Percentiles rank a stretch among this genome's conserved stretches.
These are phyloP conservation scores for Falco punctatus DNA, from an alignment of 2,113 vertebrate genomes.

Conservation along the genomic window DNA sequence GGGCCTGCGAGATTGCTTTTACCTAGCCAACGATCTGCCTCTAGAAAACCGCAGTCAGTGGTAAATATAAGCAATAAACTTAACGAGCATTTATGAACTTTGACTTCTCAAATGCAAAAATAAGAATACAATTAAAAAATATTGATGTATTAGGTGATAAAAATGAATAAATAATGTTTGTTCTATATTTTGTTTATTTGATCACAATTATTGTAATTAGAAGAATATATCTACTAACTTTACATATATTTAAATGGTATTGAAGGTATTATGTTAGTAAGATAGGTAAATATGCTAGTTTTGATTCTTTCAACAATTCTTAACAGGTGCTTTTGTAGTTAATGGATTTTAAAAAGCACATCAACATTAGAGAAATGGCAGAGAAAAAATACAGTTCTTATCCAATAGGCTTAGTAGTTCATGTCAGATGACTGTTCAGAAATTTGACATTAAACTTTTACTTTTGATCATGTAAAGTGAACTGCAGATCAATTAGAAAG, in stretches of 20 bases:
- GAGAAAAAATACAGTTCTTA: neutral
- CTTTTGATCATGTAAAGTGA: constrained; percentile 1
- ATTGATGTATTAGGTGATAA: neutral
- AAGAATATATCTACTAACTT: neutral
- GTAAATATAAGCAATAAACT: neutral
- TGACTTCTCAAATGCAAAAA: neutral
- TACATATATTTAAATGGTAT: neutral
- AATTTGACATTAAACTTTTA: constrained; percentile 25
- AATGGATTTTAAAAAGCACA: neutral
- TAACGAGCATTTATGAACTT: neutral
- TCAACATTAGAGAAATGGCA: neutral
- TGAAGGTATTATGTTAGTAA: neutral
- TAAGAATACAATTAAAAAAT: neutral
- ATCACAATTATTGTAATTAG: neutral
- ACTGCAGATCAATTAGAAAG: constrained; percentile 15
- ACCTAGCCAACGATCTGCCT: neutral
- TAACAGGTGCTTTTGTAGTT: neutral
- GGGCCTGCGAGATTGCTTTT: neutral
- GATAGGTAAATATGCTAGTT: neutral
- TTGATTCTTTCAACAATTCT: neutral
- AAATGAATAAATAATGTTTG: neutral
- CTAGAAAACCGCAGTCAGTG: neutral
- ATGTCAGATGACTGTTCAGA: neutral
- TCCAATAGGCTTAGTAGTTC: neutral
- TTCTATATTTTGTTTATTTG: neutral